Evolutionary conservation across 1,140 invertebrate genomes (phyloP).

Genomic region (Lepeophtheirus salmonis): DNA sequence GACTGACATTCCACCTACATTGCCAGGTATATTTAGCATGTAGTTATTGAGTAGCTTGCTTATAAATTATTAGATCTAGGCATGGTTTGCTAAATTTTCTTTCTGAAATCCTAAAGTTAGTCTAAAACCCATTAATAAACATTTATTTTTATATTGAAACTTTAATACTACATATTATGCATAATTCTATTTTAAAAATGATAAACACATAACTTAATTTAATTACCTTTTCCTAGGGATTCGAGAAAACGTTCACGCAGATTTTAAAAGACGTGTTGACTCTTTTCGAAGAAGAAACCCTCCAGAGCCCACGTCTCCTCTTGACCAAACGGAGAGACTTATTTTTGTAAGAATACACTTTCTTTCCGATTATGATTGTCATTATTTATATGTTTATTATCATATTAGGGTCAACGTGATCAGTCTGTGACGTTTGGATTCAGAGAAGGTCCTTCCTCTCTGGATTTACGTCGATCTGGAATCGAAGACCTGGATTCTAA

Average conservation of each 20-base stretch:
- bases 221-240: not conserved
- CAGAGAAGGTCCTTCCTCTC: not conserved
- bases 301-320: not conserved
- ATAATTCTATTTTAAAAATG: too few relatives aligned
- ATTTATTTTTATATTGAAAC: too few relatives aligned
- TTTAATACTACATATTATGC: too few relatives aligned
- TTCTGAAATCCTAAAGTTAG: too few relatives aligned
- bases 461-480: slow-evolving; percentile 1
- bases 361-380: too few relatives aligned
- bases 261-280: not conserved
- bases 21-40: not conserved
- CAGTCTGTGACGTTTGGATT: slow-evolving; percentile 9
- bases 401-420: slow-evolving; percentile 2
- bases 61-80: too few relatives aligned
- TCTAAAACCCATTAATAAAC: too few relatives aligned
- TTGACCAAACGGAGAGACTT: not conserved
- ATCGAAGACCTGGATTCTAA: not conserved
- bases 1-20: not conserved
- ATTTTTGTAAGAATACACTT: not conserved
- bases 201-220: too few relatives aligned
- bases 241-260: not conserved
- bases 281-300: not conserved
- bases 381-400: not conserved
- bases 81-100: too few relatives aligned
- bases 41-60: not conserved